Percentiles rank a stretch among this genome's conserved stretches.
Conservation (phyloP, 2,113 vertebrate species). For the Urocolius indicus region DNA sequence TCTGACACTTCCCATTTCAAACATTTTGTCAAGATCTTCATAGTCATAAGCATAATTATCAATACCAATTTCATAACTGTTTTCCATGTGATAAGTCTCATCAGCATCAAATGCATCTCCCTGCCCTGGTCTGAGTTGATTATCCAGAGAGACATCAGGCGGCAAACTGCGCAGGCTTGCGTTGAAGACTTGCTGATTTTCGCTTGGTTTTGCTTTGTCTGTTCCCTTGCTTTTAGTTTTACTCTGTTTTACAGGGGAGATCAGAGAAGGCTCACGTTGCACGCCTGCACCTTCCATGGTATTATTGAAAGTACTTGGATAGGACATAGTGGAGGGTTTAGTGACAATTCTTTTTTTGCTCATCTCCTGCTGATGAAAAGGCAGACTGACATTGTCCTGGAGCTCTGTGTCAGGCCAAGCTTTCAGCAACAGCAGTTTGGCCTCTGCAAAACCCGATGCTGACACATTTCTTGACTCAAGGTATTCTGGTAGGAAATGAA, state of each 20-base stretch:
- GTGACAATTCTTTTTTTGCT: slow-evolving; percentile 25
- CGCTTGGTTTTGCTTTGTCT: slow-evolving; percentile 49
- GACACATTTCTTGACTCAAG: slow-evolving; percentile 51
- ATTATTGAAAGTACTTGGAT: slow-evolving; percentile 57
- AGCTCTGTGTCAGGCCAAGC: not conserved
- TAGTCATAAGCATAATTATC: slow-evolving; percentile 87
- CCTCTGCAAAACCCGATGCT: not conserved
- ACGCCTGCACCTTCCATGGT: slow-evolving; percentile 61
- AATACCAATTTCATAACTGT: slow-evolving; percentile 78
- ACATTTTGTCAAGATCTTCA: slow-evolving; percentile 86
- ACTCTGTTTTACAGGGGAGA: slow-evolving; percentile 64
- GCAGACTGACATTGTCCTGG: not conserved
- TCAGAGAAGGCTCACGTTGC: slow-evolving; percentile 29
- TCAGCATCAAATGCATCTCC: slow-evolving; percentile 62
- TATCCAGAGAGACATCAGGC: slow-evolving; percentile 52
- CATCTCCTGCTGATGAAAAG: not conserved
- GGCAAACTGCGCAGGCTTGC: slow-evolving; percentile 77
- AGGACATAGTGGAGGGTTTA: not conserved
- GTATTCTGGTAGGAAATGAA: not conserved
- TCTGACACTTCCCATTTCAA: slow-evolving; percentile 83
- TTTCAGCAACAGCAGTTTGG: slow-evolving; percentile 22
- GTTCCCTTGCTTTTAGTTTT: slow-evolving; percentile 68
- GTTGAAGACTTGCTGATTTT: slow-evolving; percentile 78
- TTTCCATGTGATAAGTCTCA: slow-evolving; percentile 68
- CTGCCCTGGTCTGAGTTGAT: slow-evolving; percentile 75